Evolutionary conservation across 1,140 invertebrate genomes (phyloP).

Genomic region (Drosophila parvula): DNA sequence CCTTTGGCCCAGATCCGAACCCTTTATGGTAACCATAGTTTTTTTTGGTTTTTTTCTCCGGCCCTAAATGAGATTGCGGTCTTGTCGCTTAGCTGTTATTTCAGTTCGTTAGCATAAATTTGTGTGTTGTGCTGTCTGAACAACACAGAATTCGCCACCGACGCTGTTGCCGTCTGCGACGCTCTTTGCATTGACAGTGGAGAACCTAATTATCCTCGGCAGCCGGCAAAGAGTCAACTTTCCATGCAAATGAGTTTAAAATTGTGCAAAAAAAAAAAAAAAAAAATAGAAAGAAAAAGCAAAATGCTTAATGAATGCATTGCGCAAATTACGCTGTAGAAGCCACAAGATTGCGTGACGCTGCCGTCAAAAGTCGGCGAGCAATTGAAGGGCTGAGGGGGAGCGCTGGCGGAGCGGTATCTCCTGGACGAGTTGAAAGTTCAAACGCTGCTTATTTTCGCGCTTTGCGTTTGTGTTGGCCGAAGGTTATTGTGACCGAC

Average conservation of each 20-base stretch:
- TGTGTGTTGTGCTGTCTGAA: conserved; percentile 32
- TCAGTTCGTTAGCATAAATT: conserved; percentile 52
- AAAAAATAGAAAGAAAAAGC: conserved; percentile 5
- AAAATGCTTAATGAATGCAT: conserved; percentile 62
- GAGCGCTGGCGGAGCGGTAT: conserved; percentile 6
- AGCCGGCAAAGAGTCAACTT: conserved; percentile 25
- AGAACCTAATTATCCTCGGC: conserved; percentile 51
- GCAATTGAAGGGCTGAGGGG: background rate
- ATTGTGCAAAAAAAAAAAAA: conserved; percentile 24
- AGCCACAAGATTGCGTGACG: conserved; percentile 46
- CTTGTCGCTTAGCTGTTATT: conserved; percentile 42
- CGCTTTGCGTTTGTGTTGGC: background rate
- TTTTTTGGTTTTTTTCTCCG: conserved; percentile 9
- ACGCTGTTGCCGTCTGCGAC: background rate
- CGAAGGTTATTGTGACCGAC: conserved; percentile 24
- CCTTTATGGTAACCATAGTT: conserved; percentile 31
- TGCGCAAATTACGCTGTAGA: conserved; percentile 50
- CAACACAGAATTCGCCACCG: conserved; percentile 22
- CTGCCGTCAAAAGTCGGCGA: conserved; percentile 8
- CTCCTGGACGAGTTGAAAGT: conserved; percentile 34
- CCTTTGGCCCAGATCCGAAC: conserved; percentile 9
- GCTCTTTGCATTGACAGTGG: conserved; percentile 30
- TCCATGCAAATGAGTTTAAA: conserved; percentile 63
- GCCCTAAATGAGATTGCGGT: conserved; percentile 46
- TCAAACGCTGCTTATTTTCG: conserved; percentile 25